Percentiles rank a stretch among this genome's conserved stretches.
Evolutionary conservation across 2,113 vertebrate species (phyloP).

Genomic region (Sterrhoptilus dennistouni): DNA sequence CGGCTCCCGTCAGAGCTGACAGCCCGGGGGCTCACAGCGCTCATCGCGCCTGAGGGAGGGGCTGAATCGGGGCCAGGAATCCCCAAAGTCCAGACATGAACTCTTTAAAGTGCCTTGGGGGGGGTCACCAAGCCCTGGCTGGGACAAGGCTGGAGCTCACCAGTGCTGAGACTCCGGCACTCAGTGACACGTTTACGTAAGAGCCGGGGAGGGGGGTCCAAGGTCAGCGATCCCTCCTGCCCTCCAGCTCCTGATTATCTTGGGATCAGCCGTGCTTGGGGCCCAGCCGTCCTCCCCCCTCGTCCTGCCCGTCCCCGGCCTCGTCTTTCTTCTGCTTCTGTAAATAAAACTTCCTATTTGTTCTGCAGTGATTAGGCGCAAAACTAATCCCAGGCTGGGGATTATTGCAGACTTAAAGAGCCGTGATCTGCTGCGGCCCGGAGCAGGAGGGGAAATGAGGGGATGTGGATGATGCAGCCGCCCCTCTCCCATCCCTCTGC

Average conservation of each 20-base stretch:
- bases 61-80: neutral
- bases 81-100: neutral
- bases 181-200: neutral
- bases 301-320: accelerated
- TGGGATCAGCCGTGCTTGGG: neutral
- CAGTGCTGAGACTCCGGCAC: neutral
- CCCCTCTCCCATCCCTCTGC: neutral
- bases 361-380: conserved; percentile 64
- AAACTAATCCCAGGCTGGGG: conserved; percentile 56
- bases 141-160: neutral
- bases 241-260: conserved; percentile 47
- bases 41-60: accelerated
- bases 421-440: neutral
- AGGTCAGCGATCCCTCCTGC: neutral
- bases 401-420: conserved; percentile 66
- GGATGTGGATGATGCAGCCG: neutral
- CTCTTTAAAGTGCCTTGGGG: neutral
- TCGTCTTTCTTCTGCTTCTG: conserved; percentile 39
- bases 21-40: neutral
- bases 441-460: conserved; percentile 32
- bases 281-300: no score
- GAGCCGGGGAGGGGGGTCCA: neutral
- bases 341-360: conserved; percentile 58
- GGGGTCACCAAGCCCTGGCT: neutral
- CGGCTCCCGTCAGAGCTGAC: neutral